Evolutionary conservation across 2,113 vertebrate genomes (phyloP).

Genomic region (Phyllostomus discolor): DNA sequence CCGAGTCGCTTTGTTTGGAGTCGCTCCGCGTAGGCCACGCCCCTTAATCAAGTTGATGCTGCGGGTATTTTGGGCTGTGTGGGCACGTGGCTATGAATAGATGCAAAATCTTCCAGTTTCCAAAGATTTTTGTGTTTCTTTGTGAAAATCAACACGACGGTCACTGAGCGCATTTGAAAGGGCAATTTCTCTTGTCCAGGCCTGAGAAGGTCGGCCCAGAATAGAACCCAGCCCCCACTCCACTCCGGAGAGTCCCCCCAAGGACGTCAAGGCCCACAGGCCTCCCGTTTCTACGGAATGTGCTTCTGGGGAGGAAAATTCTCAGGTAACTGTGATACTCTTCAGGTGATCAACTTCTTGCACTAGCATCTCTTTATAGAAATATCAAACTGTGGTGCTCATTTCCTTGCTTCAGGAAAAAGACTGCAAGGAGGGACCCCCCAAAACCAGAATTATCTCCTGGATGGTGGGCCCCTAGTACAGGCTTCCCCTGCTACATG

Average conservation of each 20-base stretch:
- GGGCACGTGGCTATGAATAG: slow-evolving; percentile 30
- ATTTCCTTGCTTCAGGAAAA: background rate
- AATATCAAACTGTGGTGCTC: background rate
- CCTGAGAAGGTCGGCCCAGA: background rate
- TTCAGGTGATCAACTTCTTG: background rate
- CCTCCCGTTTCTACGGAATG: background rate
- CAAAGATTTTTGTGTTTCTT: slow-evolving; percentile 20
- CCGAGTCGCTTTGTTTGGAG: background rate
- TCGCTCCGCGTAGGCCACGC: slow-evolving; percentile 19
- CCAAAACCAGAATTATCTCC: no score
- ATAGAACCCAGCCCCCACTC: background rate
- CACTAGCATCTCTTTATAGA: background rate
- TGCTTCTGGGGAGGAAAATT: background rate
- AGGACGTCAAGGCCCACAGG: background rate
- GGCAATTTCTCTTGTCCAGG: background rate
- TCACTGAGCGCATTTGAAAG: background rate
- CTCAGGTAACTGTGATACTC: background rate
- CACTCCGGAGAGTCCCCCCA: no score
- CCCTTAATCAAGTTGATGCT: slow-evolving; percentile 47
- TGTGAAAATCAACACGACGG: background rate
- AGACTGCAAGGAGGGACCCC: background rate
- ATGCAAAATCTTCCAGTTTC: slow-evolving; percentile 3
- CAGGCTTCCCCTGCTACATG: no score
- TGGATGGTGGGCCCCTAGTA: no score
- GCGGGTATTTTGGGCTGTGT: slow-evolving; percentile 26